phyloP scores from a whole-genome alignment of 2,888 invertebrate genomes.

The Chalcis sispes region DNA sequence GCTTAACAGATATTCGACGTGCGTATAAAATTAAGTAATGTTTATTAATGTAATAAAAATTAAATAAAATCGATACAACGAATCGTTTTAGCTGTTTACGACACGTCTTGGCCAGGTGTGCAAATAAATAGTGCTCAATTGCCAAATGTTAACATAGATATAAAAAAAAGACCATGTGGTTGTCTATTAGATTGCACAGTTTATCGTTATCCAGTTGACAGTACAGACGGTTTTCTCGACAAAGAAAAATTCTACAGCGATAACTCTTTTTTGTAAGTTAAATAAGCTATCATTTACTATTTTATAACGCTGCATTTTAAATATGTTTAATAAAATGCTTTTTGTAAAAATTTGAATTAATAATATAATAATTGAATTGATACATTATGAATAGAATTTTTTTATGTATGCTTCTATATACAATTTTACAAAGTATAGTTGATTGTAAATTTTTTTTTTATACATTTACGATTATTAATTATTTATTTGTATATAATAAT shows the following conservation, averaged over 20 bases:
- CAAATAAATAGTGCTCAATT: conserved; percentile 59
- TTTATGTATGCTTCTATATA: no score
- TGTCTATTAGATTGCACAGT: conserved; percentile 83
- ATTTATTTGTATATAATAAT: no score
- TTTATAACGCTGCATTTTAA: not conserved
- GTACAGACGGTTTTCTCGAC: conserved; percentile 80
- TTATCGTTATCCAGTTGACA: conserved; percentile 81
- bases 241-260: conserved; percentile 75
- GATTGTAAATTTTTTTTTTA: not conserved
- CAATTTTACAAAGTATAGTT: no score
- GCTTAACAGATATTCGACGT: conserved; percentile 70
- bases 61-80: not conserved
- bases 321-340: not conserved
- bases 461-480: no score
- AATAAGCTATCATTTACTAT: not conserved
- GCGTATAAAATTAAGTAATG: not conserved
- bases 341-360: not conserved
- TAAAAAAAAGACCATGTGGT: conserved; percentile 70
- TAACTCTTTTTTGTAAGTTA: conserved; percentile 62
- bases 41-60: not conserved
- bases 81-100: conserved; percentile 61
- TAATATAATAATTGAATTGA: not conserved
- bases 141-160: conserved; percentile 23
- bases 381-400: no score
- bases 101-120: conserved; percentile 75